phyloP scores from a whole-genome alignment of 2,888 invertebrate species.

The Lasioglossum malachurum region DNA sequence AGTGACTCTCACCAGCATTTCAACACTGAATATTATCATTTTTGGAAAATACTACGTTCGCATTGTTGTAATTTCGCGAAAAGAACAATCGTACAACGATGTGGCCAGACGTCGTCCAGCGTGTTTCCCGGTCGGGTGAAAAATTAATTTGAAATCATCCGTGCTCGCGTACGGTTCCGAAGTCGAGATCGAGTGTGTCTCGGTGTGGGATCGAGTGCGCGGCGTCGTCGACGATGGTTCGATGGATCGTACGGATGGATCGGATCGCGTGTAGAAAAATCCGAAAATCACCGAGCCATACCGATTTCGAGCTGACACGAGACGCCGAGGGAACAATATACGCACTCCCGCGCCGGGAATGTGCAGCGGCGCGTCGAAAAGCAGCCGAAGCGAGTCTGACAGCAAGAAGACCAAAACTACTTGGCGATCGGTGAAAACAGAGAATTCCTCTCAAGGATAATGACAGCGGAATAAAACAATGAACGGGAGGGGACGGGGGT shows the following conservation, averaged over 20 bases:
- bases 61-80: background rate
- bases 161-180: background rate
- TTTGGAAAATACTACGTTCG: background rate
- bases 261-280: conserved; percentile 7
- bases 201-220: background rate
- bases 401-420: conserved; percentile 39
- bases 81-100: background rate
- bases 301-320: conserved; percentile 8
- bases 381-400: conserved; percentile 26
- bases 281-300: conserved; percentile 8
- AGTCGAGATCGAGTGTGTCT: conserved; percentile 7
- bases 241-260: background rate
- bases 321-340: conserved; percentile 11
- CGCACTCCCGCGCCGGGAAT: background rate
- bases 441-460: conserved; percentile 32
- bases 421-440: conserved; percentile 37
- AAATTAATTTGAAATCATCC: background rate
- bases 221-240: background rate
- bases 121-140: background rate
- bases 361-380: background rate
- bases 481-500: background rate
- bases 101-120: background rate
- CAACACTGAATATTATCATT: background rate
- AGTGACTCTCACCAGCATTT: background rate
- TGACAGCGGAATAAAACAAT: conserved; percentile 36